Evolutionary conservation across 2,113 vertebrate genomes (phyloP).

Genomic region (Meleagris gallopavo): DNA sequence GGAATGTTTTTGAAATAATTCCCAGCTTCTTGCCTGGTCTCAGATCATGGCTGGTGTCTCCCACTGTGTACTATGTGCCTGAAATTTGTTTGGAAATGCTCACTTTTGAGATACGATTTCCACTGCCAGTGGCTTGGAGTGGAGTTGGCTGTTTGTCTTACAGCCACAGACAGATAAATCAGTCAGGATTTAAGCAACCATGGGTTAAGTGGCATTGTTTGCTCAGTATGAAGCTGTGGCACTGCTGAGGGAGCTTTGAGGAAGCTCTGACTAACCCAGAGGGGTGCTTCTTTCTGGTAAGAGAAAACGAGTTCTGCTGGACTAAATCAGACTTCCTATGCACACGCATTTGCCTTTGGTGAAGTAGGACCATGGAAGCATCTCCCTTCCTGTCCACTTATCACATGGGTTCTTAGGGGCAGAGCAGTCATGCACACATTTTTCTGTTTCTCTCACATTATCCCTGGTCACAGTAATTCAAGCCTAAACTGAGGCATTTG

Average conservation of each 20-base stretch:
- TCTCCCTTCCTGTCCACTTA: not conserved
- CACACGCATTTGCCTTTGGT: not conserved
- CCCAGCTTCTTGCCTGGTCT: not conserved
- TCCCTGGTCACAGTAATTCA: not conserved
- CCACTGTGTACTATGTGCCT: not conserved
- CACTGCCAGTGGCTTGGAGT: not conserved
- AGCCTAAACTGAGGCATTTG: not conserved
- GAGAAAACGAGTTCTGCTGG: not conserved
- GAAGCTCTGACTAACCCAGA: not conserved
- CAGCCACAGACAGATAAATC: not conserved
- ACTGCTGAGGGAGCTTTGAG: not conserved
- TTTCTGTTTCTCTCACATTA: not conserved
- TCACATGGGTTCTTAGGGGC: not conserved
- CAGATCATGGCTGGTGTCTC: not conserved
- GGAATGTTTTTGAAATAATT: not conserved
- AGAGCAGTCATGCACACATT: not conserved
- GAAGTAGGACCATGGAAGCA: not conserved
- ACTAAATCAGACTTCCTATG: not conserved
- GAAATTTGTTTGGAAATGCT: not conserved
- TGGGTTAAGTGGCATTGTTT: not conserved
- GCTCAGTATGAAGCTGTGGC: not conserved
- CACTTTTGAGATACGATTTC: not conserved
- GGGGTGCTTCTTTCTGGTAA: not conserved
- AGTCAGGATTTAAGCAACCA: not conserved
- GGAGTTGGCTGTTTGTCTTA: not conserved